Evolutionary conservation across 2,888 invertebrate genomes (phyloP).

Genomic region (Drosophila kanekoi): DNA sequence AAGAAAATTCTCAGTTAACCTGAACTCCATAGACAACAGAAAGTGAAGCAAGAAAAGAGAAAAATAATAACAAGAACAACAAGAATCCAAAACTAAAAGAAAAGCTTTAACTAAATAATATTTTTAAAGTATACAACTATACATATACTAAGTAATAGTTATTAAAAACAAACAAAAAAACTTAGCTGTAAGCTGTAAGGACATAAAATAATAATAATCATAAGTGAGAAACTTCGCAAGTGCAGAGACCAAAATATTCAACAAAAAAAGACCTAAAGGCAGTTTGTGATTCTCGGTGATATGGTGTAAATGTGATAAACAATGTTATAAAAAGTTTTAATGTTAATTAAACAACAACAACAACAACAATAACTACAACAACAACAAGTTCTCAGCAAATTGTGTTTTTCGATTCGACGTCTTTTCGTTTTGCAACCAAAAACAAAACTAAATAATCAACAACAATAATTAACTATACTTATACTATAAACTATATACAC

Average conservation of each 20-base stretch:
- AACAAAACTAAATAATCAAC: slow-evolving; percentile 27
- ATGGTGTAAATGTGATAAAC: slow-evolving; percentile 80
- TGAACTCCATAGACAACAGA: slow-evolving; percentile 74
- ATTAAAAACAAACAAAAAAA: slow-evolving; percentile 12
- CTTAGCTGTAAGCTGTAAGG: slow-evolving; percentile 61
- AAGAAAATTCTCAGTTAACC: slow-evolving; percentile 75
- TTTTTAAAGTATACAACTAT: slow-evolving; percentile 72
- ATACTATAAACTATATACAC: slow-evolving; percentile 60
- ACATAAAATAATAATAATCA: slow-evolving; percentile 42
- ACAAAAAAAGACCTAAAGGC: slow-evolving; percentile 45
- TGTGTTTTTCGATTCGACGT: slow-evolving; percentile 64
- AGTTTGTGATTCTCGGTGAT: slow-evolving; percentile 81
- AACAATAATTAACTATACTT: slow-evolving; percentile 66
- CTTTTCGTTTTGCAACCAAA: slow-evolving; percentile 61
- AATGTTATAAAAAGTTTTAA: slow-evolving; percentile 71
- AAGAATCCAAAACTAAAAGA: slow-evolving; percentile 68
- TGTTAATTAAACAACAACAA: slow-evolving; percentile 17
- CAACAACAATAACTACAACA: slow-evolving; percentile 45
- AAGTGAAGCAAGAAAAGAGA: slow-evolving; percentile 53
- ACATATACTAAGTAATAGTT: slow-evolving; percentile 52
- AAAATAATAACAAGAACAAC: slow-evolving; percentile 17
- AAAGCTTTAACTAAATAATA: slow-evolving; percentile 78
- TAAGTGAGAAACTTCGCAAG: slow-evolving; percentile 72
- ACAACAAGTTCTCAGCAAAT: slow-evolving; percentile 46
- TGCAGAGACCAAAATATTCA: slow-evolving; percentile 64